phyloP scores from a whole-genome alignment of 2,113 vertebrate species.

The Gracilinanus agilis region DNA sequence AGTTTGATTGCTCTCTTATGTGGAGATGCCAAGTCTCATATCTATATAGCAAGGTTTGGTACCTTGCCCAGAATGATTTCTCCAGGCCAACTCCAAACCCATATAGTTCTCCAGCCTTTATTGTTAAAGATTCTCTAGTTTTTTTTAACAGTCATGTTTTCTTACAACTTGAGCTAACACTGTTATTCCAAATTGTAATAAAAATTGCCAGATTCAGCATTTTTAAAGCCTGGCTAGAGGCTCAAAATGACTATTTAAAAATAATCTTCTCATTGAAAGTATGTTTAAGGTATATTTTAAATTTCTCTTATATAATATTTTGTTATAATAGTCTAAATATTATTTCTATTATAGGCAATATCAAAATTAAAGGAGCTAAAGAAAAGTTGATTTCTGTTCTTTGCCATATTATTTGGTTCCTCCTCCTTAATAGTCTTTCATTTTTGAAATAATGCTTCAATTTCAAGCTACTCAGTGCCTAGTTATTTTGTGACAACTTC shows the following conservation, averaged over 20 bases:
- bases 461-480: background rate
- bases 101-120: conserved; percentile 27
- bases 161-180: conserved; percentile 27
- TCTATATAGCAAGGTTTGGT: background rate
- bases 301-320: background rate
- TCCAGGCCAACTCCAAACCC: conserved; percentile 16
- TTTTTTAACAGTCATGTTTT: background rate
- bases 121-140: background rate
- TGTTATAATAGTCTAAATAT: background rate
- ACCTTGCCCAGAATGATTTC: background rate
- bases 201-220: conserved; percentile 7
- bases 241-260: conserved; percentile 16
- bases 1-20: background rate
- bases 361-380: background rate
- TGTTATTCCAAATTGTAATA: conserved; percentile 29
- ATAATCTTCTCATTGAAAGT: background rate
- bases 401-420: background rate
- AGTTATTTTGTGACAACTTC: conserved; percentile 32
- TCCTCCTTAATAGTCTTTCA: background rate
- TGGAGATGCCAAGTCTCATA: background rate
- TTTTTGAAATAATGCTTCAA: conserved; percentile 14
- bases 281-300: conserved; percentile 3
- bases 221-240: conserved; percentile 16
- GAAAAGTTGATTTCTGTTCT: background rate
- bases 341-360: background rate